These are phyloP conservation scores for Dynastes grantii DNA, from an alignment of 2,888 invertebrate species.

Conservation along the genomic window DNA sequence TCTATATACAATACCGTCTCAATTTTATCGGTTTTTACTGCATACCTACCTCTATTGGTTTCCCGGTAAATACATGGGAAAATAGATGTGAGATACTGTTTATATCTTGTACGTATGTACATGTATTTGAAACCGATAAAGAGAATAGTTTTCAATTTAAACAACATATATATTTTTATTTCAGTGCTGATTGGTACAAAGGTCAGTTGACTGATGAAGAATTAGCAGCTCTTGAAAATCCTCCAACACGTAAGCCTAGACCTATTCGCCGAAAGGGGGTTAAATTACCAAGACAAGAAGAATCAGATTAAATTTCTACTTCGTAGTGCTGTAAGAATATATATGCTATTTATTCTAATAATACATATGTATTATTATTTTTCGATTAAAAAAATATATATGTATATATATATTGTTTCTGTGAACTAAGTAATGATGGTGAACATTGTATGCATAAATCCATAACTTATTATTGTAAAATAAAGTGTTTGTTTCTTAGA, in stretches of 20 bases:
- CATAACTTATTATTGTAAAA: slow-evolving; percentile 4
- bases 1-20: too few relatives aligned
- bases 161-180: slow-evolving; percentile 55
- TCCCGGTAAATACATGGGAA: too few relatives aligned
- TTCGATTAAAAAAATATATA: too few relatives aligned
- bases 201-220: slow-evolving; percentile 86
- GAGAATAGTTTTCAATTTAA: not conserved
- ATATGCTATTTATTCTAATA: slow-evolving; percentile 37
- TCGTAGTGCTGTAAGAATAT: slow-evolving; percentile 33
- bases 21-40: too few relatives aligned
- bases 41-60: too few relatives aligned
- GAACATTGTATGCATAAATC: slow-evolving; percentile 16
- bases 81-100: too few relatives aligned
- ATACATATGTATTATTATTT: not conserved
- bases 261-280: slow-evolving; percentile 71
- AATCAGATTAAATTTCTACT: slow-evolving; percentile 49
- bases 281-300: slow-evolving; percentile 60
- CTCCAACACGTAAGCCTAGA: slow-evolving; percentile 79
- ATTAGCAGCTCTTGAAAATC: slow-evolving; percentile 85
- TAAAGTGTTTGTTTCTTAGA: slow-evolving; percentile 21
- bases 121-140: too few relatives aligned
- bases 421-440: not conserved
- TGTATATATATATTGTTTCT: too few relatives aligned
- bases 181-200: slow-evolving; percentile 93
- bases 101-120: too few relatives aligned